Evolutionary conservation across 2,888 invertebrate genomes (phyloP), one percentile per base, ranked within the genome.

Genomic region (Dioctria linearis): DNA sequence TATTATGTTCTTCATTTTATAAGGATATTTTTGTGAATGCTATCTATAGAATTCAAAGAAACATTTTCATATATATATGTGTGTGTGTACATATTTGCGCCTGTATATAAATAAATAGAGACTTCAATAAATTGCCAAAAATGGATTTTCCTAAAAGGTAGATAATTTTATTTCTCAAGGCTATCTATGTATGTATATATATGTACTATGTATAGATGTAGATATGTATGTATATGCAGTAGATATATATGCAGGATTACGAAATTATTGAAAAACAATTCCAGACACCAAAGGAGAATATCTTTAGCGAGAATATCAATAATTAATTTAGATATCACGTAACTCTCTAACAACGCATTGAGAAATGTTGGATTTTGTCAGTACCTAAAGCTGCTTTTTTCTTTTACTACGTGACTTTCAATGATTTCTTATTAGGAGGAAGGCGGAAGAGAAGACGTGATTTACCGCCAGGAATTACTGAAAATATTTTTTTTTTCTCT

Each of bases 261-360:
- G 49, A 54, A 8, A n/a, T 11, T 54, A n/a, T 54, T 54, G 54
- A 54, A 54, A 54, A n/a, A 54, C 54, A 54, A 54, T 54, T 54
- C 11, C 4, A 54, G 4, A 11, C 8, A n/a, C 11, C 11, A n/a
- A 54, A n/a, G n/a, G 4, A 2, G 11, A n/a, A 54, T 54, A 54
- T n/a, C 54, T 54, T 11, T 11, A 11, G 49, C 9, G 49, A 25
- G 49, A 25, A 25, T 46, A 54, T 54, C 54, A 54, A 54, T 54
- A 54, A 54, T 54, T 54, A 54, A 54, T 54, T 54, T 54, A n/a
- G 54, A 11, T 54, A 54, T 54, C 54, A 54, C 54, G 4, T 54
- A 8, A 8, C 11, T n/a, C 9, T 8, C n/a, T 54, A 54, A 54
- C 11, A n/a, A 11, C 1, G 4, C 54, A 8, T n/a, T 54, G n/a